Conservation (phyloP, 2,797 vertebrate species). For the Hydrophis major region DNA sequence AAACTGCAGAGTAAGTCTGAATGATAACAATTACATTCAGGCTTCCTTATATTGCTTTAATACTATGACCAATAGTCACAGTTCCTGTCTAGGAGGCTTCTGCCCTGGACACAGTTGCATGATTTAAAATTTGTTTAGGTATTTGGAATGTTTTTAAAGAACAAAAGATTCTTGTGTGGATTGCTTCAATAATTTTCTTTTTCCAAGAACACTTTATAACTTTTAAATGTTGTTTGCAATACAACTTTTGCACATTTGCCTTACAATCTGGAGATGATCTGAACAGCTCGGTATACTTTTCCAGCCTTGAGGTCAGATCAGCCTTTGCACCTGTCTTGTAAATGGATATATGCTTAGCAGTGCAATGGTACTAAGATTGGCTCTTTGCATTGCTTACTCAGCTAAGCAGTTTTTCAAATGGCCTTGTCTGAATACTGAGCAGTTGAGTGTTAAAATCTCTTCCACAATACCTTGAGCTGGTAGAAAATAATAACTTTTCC, state of each 20-base stretch:
- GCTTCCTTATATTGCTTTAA: not conserved
- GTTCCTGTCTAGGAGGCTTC: not conserved
- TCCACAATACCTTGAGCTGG: not conserved
- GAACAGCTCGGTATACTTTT: constrained; percentile 1
- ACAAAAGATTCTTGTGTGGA: not conserved
- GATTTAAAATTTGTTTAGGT: not conserved
- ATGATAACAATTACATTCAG: not conserved
- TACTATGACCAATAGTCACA: not conserved
- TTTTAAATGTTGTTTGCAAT: not conserved
- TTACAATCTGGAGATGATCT: not conserved
- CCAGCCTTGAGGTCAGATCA: constrained; percentile 3
- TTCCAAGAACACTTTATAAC: not conserved
- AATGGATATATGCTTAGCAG: constrained; percentile 36
- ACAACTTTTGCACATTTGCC: not conserved
- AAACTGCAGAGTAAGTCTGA: not conserved
- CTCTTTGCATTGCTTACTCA: constrained; percentile 12
- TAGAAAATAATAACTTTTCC: not conserved
- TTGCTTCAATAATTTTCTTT: not conserved
- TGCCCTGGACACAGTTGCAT: not conserved
- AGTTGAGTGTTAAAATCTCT: not conserved
- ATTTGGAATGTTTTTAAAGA: not conserved
- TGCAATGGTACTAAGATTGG: constrained; percentile 36
- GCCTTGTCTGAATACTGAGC: not conserved
- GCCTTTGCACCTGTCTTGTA: constrained; percentile 42
- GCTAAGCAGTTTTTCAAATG: constrained; percentile 12